Conservation (phyloP, 2,113 vertebrate species). For the Todiramphus saurophagus region DNA sequence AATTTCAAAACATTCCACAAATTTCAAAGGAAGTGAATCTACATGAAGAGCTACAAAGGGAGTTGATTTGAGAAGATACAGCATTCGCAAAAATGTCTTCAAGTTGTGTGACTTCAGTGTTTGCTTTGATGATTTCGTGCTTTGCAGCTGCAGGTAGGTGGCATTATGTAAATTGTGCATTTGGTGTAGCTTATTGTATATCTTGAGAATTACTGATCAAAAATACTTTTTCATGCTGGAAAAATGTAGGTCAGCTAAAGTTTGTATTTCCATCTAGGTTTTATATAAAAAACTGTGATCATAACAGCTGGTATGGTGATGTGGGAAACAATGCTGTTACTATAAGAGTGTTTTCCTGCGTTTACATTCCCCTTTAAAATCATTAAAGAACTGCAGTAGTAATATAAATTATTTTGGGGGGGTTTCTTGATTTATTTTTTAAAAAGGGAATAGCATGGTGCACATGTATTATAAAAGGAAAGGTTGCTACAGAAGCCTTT, state of each 20-base stretch:
- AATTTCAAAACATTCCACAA: constrained; percentile 31
- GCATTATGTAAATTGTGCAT: neutral
- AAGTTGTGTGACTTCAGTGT: constrained; percentile 34
- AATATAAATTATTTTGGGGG: neutral
- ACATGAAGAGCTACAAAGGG: constrained; percentile 41
- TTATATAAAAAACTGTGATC: neutral
- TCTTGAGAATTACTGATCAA: constrained; percentile 9
- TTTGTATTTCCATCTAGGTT: neutral
- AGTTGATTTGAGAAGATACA: constrained; percentile 7
- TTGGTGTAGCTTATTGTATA: neutral
- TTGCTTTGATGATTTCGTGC: constrained; percentile 67
- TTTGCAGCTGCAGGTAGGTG: constrained; percentile 71
- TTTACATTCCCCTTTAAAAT: neutral
- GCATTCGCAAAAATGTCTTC: constrained; percentile 59
- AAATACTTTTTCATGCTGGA: neutral
- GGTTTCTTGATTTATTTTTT: neutral
- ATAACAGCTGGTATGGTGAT: neutral
- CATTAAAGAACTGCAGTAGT: neutral
- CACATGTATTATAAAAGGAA: neutral
- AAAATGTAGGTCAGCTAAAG: neutral
- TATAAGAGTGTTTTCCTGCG: neutral
- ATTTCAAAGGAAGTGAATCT: constrained; percentile 13
- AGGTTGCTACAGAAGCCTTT: neutral
- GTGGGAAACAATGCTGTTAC: neutral
- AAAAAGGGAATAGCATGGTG: neutral